Conservation (phyloP, 2,113 vertebrate species). For the Nothobranchius furzeri region DNA sequence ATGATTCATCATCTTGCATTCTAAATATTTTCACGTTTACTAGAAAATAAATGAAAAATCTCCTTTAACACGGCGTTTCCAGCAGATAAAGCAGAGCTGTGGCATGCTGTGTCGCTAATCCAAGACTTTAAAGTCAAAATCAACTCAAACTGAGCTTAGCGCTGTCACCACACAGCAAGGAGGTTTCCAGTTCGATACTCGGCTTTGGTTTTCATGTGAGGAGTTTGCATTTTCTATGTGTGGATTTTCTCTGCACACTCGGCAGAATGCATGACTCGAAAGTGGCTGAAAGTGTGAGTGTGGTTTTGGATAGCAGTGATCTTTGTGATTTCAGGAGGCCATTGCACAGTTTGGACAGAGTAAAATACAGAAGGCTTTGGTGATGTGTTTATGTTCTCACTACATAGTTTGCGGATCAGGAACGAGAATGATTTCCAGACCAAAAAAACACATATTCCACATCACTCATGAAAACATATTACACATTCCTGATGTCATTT, state of each 20-base stretch:
- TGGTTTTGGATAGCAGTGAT: not conserved
- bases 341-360: not conserved
- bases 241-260: not conserved
- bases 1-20: slow-evolving; percentile 22
- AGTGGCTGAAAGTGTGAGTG: too few relatives aligned
- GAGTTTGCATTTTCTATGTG: not conserved
- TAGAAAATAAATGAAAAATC: slow-evolving; percentile 26
- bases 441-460: slow-evolving; percentile 15
- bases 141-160: not conserved
- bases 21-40: slow-evolving; percentile 15
- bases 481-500: slow-evolving; percentile 44
- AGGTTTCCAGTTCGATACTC: not conserved
- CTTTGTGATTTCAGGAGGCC: not conserved
- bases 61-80: slow-evolving; percentile 6
- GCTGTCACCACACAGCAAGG: not conserved
- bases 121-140: slow-evolving; percentile 7
- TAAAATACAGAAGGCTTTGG: not conserved
- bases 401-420: not conserved
- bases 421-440: not conserved
- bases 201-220: not conserved
- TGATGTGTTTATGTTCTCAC: not conserved
- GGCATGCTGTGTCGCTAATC: slow-evolving; percentile 5
- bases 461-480: slow-evolving; percentile 40
- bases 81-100: slow-evolving; percentile 10
- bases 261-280: not conserved